These are phyloP conservation scores for Cynocephalus volans DNA, from an alignment of 2,113 vertebrate genomes.

Conservation along the genomic window DNA sequence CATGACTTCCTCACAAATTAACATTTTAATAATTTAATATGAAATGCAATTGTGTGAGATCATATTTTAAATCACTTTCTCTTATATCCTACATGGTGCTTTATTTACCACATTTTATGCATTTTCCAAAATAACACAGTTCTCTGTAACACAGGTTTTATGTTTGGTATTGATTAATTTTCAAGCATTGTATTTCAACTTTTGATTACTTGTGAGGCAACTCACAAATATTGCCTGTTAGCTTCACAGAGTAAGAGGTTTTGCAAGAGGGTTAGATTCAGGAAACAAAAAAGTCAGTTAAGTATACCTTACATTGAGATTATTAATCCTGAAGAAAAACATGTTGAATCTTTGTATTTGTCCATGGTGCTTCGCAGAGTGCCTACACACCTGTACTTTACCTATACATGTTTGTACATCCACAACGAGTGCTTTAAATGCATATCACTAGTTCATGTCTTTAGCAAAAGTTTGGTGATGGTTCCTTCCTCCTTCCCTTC, in stretches of 20 bases:
- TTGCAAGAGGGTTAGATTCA: neutral
- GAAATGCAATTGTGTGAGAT: neutral
- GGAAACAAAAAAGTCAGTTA: neutral
- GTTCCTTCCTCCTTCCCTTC: neutral
- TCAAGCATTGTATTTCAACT: neutral
- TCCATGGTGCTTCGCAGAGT: too few species aligned
- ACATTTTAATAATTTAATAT: slow-evolving; percentile 17
- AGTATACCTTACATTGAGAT: neutral
- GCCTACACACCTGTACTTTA: neutral
- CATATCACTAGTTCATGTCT: neutral
- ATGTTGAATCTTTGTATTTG: neutral
- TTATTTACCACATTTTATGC: neutral
- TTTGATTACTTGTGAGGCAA: neutral
- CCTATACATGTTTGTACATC: neutral
- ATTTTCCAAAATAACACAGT: neutral
- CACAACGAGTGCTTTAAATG: neutral
- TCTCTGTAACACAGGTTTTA: neutral
- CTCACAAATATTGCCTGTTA: neutral
- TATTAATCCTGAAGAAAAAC: neutral
- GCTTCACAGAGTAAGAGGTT: neutral
- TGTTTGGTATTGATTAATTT: neutral
- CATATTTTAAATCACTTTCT: neutral
- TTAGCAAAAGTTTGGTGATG: neutral
- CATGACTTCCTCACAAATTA: neutral
- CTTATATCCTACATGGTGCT: neutral